Percentiles rank a stretch among this genome's conserved stretches.
phyloP scores from a whole-genome alignment of 2,113 vertebrate genomes.

The Ranitomeya imitator region DNA sequence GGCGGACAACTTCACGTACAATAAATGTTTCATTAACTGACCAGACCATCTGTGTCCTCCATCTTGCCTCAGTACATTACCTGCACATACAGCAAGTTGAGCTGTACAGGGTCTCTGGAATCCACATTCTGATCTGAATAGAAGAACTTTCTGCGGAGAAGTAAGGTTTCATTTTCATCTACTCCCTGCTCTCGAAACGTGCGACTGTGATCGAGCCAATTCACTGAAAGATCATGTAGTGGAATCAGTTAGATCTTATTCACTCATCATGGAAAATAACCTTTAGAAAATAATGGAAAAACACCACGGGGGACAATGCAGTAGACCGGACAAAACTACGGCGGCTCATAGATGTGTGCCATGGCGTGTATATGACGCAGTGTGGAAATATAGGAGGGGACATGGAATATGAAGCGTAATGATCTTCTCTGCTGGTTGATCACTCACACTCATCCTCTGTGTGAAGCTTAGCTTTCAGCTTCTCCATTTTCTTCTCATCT shows the following conservation, averaged over 20 bases:
- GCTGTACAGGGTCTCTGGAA: constrained; percentile 94
- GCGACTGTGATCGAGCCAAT: constrained; percentile 97
- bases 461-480: constrained; percentile 98
- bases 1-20: background rate
- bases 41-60: background rate
- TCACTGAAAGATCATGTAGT: constrained; percentile 76
- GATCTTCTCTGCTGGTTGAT: background rate
- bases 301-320: background rate
- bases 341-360: background rate
- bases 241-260: background rate
- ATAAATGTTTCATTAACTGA: background rate
- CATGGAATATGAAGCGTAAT: background rate
- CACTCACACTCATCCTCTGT: constrained; percentile 96
- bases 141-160: constrained; percentile 95
- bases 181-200: constrained; percentile 97
- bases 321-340: background rate
- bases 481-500: constrained; percentile 98
- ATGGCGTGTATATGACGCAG: background rate
- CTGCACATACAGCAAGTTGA: constrained; percentile 98
- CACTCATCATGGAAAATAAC: background rate
- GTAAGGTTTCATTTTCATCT: constrained; percentile 90
- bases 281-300: background rate
- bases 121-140: constrained; percentile 99
- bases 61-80: constrained; percentile 66
- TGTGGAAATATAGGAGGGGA: background rate